Evolutionary conservation across 2,888 invertebrate genomes (phyloP), one percentile per base, ranked within the genome.

Genomic region (Phytoseiulus persimilis): DNA sequence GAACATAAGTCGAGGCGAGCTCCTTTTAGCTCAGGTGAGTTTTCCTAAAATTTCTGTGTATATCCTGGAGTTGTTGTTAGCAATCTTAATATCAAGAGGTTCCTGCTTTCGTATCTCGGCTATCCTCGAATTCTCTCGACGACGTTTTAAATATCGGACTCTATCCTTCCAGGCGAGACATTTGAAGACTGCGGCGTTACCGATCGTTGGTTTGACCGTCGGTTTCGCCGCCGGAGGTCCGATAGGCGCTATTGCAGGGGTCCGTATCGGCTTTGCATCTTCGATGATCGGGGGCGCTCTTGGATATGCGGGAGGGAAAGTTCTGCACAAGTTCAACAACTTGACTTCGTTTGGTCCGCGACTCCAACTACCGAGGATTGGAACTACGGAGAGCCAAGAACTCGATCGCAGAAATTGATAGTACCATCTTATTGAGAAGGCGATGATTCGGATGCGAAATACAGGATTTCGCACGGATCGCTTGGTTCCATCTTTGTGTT

Each of bases 181-280:
- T 87, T 18, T 87, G 3, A 87, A 87, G 14, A 87, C 87, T 9
- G 87, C 87, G n/a, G 87, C 87, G 28, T 23, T 87, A 18, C 87
- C 87, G 9, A 45, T 45, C 23, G 45, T 45, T 6, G 32, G 31
- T 87, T 28, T 45, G 87, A 33, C 33, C 3, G 87, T 33, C 33
- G 87, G 87, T 33, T 87, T 87, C n/a, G 33, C 45, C 6, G 87
- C 87, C 9, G 87, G 87, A 0, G 87, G 87, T n/a, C 87, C 87
- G 1, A 87, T 87, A 1, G 87, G 87, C 11, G 87, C 87, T 33
- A n/a, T 87, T 23, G 87, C 87, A 9, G 87, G 87, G 9, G 87
- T 87, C 28, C 87, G 87, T 9, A 32, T 87, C 5, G 87, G 87
- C 31, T 39, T 87, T n/a, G 87, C 87, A 33, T n/a, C 33, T 87